Evolutionary conservation across 2,797 vertebrate genomes (phyloP).

Genomic region (Streptopelia turtur): DNA sequence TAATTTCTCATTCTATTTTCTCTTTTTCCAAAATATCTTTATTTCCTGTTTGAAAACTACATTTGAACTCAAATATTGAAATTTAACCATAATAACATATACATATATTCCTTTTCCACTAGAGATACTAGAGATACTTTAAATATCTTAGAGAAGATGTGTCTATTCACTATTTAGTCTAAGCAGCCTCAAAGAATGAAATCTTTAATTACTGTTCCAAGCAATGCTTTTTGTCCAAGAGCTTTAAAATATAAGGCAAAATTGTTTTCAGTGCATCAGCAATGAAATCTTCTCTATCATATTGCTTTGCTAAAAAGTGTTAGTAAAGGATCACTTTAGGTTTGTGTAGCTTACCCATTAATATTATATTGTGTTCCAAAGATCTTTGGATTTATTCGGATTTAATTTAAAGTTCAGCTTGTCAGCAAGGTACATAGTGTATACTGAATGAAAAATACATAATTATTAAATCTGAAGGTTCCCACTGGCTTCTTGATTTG

Average conservation of each 20-base stretch:
- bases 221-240: neutral
- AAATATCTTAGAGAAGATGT: neutral
- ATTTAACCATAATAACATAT: neutral
- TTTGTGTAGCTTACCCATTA: neutral
- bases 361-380: neutral
- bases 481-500: neutral
- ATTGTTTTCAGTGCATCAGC: neutral
- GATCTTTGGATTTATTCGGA: neutral
- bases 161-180: neutral
- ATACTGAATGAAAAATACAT: neutral
- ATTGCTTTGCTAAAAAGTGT: neutral
- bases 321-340: neutral
- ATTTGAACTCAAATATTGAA: neutral
- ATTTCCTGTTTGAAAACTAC: neutral
- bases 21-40: neutral
- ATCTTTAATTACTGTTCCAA: neutral
- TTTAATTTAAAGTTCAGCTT: neutral
- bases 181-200: neutral
- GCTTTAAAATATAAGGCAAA: neutral
- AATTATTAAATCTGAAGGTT: neutral
- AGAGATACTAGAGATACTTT: neutral
- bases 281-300: neutral
- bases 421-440: neutral
- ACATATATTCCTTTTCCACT: neutral
- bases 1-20: neutral